Evolutionary conservation across 2,797 vertebrate species (phyloP).

Genomic region (Micrastur ruficollis): DNA sequence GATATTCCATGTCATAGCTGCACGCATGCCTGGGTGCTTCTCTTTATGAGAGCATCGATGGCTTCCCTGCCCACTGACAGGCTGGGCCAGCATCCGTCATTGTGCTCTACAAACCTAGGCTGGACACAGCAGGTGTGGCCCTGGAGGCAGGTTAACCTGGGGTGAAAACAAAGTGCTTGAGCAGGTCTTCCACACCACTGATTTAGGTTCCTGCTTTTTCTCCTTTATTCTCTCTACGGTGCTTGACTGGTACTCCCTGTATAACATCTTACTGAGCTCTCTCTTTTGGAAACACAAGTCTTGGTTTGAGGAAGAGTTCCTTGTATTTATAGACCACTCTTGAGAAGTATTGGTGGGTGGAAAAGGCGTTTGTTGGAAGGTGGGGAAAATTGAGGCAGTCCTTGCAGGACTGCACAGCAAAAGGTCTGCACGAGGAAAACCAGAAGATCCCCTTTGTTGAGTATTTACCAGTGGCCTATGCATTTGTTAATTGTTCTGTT

Average conservation of each 20-base stretch:
- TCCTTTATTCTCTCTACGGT: not conserved
- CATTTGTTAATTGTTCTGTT: not conserved
- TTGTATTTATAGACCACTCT: not conserved
- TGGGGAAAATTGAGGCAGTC: not conserved
- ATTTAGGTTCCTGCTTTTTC: not conserved
- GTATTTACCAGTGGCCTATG: not conserved
- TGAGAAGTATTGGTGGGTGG: not conserved
- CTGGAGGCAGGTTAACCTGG: not conserved
- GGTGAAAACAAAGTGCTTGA: not conserved
- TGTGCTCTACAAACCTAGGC: rapidly evolving
- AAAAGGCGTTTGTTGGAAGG: not conserved
- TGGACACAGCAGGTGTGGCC: not conserved
- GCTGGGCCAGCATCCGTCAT: not conserved
- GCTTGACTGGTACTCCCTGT: not conserved
- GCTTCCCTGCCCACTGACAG: not conserved
- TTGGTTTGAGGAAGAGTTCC: not conserved
- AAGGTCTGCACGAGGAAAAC: not conserved
- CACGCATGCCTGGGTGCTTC: rapidly evolving
- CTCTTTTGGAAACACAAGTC: not conserved
- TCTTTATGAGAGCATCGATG: not conserved
- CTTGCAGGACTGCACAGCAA: not conserved
- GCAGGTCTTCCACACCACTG: not conserved
- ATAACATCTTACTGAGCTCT: not conserved
- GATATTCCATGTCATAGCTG: not conserved
- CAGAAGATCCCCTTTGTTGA: not conserved